Base-by-base conservation (phyloP, 2,113 vertebrate genomes). In the Triplophysa tibetana region DNA sequence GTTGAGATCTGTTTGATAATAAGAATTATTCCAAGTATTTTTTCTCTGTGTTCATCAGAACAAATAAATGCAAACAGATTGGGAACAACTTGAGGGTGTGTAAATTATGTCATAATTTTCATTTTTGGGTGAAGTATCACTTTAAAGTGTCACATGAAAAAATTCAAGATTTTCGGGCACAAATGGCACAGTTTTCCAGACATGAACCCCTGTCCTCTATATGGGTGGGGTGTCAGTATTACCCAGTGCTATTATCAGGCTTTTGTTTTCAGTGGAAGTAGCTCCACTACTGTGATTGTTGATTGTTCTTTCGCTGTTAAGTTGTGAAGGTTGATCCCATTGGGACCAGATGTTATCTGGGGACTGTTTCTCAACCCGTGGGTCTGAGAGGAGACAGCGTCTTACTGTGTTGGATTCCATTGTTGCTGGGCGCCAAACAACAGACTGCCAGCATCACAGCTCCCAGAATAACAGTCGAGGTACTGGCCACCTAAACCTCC, bases 211-310 rank as follows among this genome's bases (percentile, higher is more conserved):
- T 72, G 26, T 72, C 7, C 69, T 58, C 2, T 58, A 21, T 33
- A 21, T 58, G 50, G 69, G 52, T 72, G 69, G 11, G 29, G 69
- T 72, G 69, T 72, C 26, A 58, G 52, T 38, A 21, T 38, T 38
- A 52, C 0, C 29, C 52, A 38, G 38, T 58, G 38, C 1, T 21
- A n/a, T 56, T 21, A 12, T 72, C 69, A 38, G 26, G 19, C 11
- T 19, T n/a, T 72, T 72, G 69, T 58, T 56, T 72, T 72, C 26
- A 56, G 16, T 38, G 76, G 54, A 77, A 68, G 56, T 24, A 24
- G 67, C 63, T 38, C 33, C 8, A 41, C 43, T 52, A 8, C 63
- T 33, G 48, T 56, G 63, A 24, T 23, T 50, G 26, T 14, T 64
- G 17, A 52, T 54, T 65, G 65, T 70, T 69, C 60, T 70, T 19